These are phyloP conservation scores for Gonioctena quinquepunctata DNA, from an alignment of 1,140 invertebrate genomes.

Conservation along the genomic window DNA sequence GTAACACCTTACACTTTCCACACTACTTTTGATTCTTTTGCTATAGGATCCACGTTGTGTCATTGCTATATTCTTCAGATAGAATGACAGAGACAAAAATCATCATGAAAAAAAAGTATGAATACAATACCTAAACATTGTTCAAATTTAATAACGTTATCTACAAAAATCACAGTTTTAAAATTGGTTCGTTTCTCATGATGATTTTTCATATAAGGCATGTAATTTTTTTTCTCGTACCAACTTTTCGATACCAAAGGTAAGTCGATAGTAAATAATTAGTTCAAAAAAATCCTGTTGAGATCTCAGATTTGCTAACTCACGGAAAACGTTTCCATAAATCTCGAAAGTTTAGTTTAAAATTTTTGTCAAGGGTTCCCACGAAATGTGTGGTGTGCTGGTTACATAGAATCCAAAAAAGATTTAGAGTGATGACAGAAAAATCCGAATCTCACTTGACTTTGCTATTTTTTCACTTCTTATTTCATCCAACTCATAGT, in stretches of 20 bases:
- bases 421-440: neutral
- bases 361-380: no score
- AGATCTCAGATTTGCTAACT: no score
- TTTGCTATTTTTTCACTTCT: neutral
- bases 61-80: neutral
- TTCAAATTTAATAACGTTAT: no score
- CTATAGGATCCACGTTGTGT: neutral
- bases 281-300: neutral
- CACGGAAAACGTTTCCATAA: no score
- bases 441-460: conserved; percentile 15
- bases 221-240: neutral
- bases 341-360: neutral
- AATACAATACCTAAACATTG: no score
- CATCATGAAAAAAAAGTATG: neutral
- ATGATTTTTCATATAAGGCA: neutral
- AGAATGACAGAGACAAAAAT: neutral
- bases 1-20: conserved; percentile 1
- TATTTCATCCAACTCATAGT: neutral
- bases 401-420: conserved; percentile 35
- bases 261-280: neutral
- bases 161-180: no score
- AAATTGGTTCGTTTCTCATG: neutral
- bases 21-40: neutral
- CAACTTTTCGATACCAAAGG: neutral
- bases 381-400: conserved; percentile 25